These are phyloP conservation scores for Chrysogorgia sp. DNA, from an alignment of 92 coral and sea anemone genomes.

Conservation along the genomic window DNA sequence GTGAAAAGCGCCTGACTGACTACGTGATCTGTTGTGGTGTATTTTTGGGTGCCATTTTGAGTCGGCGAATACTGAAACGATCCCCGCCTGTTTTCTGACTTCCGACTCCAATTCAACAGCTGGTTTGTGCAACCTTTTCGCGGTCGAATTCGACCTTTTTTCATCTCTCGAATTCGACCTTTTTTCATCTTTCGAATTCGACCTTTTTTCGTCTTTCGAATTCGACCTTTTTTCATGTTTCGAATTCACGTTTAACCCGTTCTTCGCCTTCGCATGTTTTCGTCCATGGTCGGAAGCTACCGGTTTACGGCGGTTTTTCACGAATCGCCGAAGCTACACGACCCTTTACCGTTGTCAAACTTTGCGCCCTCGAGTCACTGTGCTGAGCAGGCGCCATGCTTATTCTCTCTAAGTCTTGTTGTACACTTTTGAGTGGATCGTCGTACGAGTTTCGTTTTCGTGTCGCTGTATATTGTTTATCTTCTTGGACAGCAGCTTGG, in stretches of 20 bases:
- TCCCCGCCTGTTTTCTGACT: background rate
- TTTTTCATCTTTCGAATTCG: background rate
- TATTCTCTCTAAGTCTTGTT: slow-evolving; percentile 22
- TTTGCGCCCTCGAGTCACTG: background rate
- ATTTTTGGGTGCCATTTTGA: background rate
- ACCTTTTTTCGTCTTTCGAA: background rate
- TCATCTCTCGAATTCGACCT: background rate
- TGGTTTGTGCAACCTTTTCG: background rate
- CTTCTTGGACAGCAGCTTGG: background rate
- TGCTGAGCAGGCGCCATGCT: slow-evolving; percentile 23
- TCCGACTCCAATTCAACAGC: background rate
- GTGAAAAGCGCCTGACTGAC: background rate
- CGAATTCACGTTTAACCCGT: background rate
- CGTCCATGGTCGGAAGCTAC: slow-evolving; percentile 6
- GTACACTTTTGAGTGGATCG: slow-evolving; percentile 35
- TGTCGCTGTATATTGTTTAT: background rate
- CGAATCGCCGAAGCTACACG: background rate
- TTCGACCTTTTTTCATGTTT: background rate
- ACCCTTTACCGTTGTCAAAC: background rate
- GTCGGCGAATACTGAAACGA: background rate
- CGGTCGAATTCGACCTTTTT: background rate
- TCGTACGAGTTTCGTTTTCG: background rate
- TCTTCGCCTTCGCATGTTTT: slow-evolving; percentile 5
- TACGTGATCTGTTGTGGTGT: background rate
- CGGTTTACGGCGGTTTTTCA: background rate